Evolutionary conservation across 2,113 vertebrate species (phyloP).

Genomic region (Brienomyrus brachyistius): DNA sequence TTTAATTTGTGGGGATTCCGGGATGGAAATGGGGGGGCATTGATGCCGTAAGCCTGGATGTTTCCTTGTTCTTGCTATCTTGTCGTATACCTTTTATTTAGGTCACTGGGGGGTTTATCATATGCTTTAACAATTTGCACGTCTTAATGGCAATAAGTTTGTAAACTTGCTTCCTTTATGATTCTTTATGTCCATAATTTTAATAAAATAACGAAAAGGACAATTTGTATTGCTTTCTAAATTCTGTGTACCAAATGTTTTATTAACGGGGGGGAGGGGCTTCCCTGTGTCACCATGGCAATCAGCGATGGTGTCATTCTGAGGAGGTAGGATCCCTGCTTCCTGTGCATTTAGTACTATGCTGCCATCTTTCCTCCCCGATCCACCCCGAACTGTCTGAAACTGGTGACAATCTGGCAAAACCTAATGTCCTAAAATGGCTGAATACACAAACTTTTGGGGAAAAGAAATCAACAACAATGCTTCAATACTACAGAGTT

Average conservation of each 20-base stretch:
- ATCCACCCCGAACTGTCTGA: not conserved
- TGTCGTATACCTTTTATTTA: constrained; percentile 21
- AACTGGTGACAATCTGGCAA: not conserved
- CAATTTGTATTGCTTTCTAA: constrained; percentile 14
- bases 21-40: not conserved
- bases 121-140: not conserved
- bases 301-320: not conserved
- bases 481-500: not conserved
- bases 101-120: constrained; percentile 20
- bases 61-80: not conserved
- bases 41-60: not conserved
- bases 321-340: not conserved
- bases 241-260: not conserved
- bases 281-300: not conserved
- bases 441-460: not conserved
- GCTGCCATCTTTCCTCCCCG: not conserved
- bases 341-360: constrained; percentile 30
- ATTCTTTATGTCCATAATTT: constrained; percentile 33
- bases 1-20: not conserved
- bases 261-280: not conserved
- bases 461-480: too few species aligned
- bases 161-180: not conserved
- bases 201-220: constrained; percentile 57
- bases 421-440: too few species aligned
- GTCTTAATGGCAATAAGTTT: constrained; percentile 3